Evolutionary conservation across 2,113 vertebrate genomes (phyloP).

Genomic region (Misgurnus mizolepis): DNA sequence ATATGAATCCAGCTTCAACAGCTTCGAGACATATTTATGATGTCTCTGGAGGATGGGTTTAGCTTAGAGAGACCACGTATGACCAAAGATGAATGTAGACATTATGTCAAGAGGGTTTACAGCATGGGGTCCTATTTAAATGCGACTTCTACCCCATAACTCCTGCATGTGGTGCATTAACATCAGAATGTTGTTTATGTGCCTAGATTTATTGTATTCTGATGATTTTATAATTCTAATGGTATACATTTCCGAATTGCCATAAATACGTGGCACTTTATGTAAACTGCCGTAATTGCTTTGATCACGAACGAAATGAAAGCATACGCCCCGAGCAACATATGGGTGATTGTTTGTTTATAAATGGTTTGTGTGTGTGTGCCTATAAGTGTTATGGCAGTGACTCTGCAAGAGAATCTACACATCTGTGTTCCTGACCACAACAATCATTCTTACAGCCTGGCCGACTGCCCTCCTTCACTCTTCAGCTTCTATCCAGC

Average conservation of each 20-base stretch:
- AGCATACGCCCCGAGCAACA: constrained; percentile 13
- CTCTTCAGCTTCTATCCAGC: constrained; percentile 11
- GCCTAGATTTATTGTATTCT: constrained; percentile 25
- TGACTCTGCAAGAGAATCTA: constrained; percentile 22
- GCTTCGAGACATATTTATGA: constrained; percentile 40
- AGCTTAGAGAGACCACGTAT: constrained; percentile 34
- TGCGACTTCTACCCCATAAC: constrained; percentile 2
- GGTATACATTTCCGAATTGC: constrained; percentile 27
- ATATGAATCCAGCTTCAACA: constrained; percentile 31
- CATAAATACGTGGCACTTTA: constrained; percentile 31
- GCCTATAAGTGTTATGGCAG: constrained; percentile 31
- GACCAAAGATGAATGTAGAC: constrained; percentile 36
- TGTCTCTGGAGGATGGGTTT: neutral
- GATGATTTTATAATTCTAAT: constrained; percentile 39
- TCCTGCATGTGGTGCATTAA: constrained; percentile 27
- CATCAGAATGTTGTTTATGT: constrained; percentile 17
- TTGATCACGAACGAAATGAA: constrained; percentile 31
- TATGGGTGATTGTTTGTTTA: constrained; percentile 36
- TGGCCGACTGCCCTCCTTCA: constrained; percentile 10
- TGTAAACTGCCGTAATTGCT: constrained; percentile 35
- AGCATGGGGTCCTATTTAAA: neutral
- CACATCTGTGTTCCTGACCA: constrained; percentile 34
- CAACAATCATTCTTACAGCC: constrained; percentile 28
- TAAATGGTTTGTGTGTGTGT: constrained; percentile 19
- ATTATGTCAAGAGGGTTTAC: constrained; percentile 19